Evolutionary conservation across 2,797 vertebrate species (phyloP), one percentile per base, ranked within the genome.

Genomic region (Heteromormyrus szaboi): DNA sequence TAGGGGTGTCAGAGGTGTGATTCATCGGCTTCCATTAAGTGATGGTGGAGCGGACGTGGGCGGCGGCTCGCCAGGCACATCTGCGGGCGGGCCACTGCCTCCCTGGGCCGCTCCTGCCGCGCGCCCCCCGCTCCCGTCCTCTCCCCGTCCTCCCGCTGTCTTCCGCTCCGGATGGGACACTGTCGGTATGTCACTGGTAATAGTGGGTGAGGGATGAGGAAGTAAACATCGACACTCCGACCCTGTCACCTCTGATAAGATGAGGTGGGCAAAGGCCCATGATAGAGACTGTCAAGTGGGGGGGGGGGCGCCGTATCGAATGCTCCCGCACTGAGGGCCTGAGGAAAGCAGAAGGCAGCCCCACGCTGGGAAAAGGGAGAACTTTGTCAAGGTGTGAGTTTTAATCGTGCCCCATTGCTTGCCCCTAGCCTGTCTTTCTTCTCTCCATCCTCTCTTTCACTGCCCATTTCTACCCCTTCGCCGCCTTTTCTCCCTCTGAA

Each of bases 1-100:
- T 97, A 98, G 96, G 96, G 96, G 95, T 95, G 96, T 97, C 97
- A 96, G 95, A 95, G 95, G 94, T 94, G 94, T 95, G 96, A 96
- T 97, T 96, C 95, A 97, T 97, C 97, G 97, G 96, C 94, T 92
- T 92, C 92, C 95, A 96, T 97, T 97, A 98, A 96, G 95, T 95
- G 94, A 96, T 95, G 94, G 94, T 95, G 95, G 96, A 95, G 94
- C 90, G 92, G 95, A 96, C 95, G 95, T 95, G 95, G 95, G 93
- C 94, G 95, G 94, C 94, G 5, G 84, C 94, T 95, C 93, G 94
- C 94, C 95, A 95, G 94, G 93, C 94, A 94, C 94, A 95, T 96
- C 95, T 96, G 95, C 95, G 95, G 93, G 92, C 94, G 95, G 95
- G 68, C 83, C 85, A 5, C 50, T 44, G 53, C 54, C 53, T 33